Evolutionary conservation across 2,888 invertebrate genomes (phyloP), one percentile per base, ranked within the genome.

Genomic region (Heteromurus nitidus): DNA sequence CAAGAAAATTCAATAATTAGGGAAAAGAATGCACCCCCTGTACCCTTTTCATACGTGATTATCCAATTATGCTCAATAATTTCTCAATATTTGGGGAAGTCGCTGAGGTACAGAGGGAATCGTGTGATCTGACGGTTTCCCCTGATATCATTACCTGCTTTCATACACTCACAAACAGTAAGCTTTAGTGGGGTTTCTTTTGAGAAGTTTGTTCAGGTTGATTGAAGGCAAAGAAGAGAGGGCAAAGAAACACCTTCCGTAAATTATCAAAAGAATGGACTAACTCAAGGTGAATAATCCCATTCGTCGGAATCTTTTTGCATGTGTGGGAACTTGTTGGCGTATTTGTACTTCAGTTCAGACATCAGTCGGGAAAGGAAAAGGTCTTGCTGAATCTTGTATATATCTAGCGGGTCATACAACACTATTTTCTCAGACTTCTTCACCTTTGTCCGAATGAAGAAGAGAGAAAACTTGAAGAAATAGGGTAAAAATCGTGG

Each of bases 271-370:
- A 73, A 64, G 79, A 79, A 70, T 70, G 58, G 79, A 65, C 55
- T 55, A 70, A 70, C 62, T 79, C 70, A 79, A 79, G 79, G 79
- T 79, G 70, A 79, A 79, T 79, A 79, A 79, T 79, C 79, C 70
- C 79, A 70, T 79, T 79, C 65, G 60, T 31, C 42, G 60, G 68
- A 76, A 31, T 60, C 76, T 47, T 69, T 77, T 70, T 64, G 55
- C 64, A 64, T 72, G 70, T 79, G 79, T 79, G 79, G 79, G 79
- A 79, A 79, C 64, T 77, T 58, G 67, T 58, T 77, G n/a, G 50
- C 31, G 36, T 62, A 31, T 68, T 60, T 42, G 31, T 62, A 62
- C 31, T 44, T 36, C 26, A 7, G 44, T 22, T 31, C 13, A 60
- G 30, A 60, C 30, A 74, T 58, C 67, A 58, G 53, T 55, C 22